phyloP scores from a whole-genome alignment of 2,797 vertebrate species.

The Darevskia nairensis region DNA sequence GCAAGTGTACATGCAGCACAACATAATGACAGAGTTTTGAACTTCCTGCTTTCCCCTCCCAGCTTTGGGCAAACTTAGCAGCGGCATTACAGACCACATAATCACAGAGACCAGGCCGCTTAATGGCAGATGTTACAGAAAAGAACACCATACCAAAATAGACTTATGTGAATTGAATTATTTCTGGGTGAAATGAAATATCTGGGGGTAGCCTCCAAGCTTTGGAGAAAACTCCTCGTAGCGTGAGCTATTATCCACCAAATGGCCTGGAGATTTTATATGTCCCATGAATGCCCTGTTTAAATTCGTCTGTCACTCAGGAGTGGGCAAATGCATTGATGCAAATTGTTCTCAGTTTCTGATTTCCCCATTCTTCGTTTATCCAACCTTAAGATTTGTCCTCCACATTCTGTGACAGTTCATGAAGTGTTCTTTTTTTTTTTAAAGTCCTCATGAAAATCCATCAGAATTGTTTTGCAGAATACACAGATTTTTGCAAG shows the following conservation, averaged over 20 bases:
- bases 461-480: no score
- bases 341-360: no score
- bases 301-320: neutral
- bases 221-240: neutral
- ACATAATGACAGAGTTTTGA: constrained; percentile 27
- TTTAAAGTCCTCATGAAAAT: no score
- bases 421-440: no score
- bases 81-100: constrained; percentile 35
- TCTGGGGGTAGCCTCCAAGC: neutral
- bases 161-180: constrained; percentile 14
- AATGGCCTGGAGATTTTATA: neutral
- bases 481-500: no score
- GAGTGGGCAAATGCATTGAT: no score
- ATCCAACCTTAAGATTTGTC: no score
- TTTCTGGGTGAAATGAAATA: constrained; percentile 28
- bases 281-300: no score
- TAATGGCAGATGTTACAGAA: constrained; percentile 14
- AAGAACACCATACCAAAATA: constrained; percentile 32
- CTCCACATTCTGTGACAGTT: no score
- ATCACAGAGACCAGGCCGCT: constrained; percentile 1
- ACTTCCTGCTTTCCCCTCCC: constrained; percentile 8
- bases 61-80: neutral
- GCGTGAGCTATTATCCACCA: neutral
- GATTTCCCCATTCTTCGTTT: no score
- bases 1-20: constrained; percentile 6